Evolutionary conservation across 2,797 vertebrate species (phyloP).

Genomic region (Petrocephalus sullivani): DNA sequence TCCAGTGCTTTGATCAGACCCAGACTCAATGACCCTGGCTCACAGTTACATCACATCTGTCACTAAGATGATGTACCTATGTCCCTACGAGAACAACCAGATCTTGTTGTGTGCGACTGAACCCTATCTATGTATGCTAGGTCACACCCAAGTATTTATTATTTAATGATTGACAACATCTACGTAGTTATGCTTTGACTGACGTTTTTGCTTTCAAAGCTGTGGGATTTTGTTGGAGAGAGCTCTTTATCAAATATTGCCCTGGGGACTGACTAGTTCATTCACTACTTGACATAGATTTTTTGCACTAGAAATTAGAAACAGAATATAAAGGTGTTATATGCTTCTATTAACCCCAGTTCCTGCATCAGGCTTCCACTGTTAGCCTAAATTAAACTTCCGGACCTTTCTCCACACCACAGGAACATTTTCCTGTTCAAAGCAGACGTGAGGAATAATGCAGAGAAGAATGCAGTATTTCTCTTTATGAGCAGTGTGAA

Average conservation of each 20-base stretch:
- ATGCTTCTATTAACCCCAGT: not conserved
- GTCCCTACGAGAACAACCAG: not conserved
- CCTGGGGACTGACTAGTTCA: not conserved
- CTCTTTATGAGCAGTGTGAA: not conserved
- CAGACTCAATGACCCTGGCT: not conserved
- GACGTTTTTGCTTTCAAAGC: not conserved
- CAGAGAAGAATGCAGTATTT: not conserved
- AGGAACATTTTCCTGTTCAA: not conserved
- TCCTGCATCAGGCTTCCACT: not conserved
- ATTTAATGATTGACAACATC: not conserved
- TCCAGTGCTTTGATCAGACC: not conserved
- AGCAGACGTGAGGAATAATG: not conserved
- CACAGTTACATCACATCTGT: conserved; percentile 11
- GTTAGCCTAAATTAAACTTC: not conserved
- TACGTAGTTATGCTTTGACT: not conserved
- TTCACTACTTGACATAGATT: not conserved
- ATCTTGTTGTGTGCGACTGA: not conserved
- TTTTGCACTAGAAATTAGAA: not conserved
- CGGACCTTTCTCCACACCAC: not conserved
- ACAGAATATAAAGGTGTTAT: not conserved
- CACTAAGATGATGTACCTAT: not conserved
- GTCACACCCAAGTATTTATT: not conserved
- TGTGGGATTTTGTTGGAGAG: not conserved
- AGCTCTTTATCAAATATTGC: not conserved
- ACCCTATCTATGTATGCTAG: not conserved